Evolutionary conservation across 1,140 invertebrate species (phyloP).

Genomic region (Sitodiplosis mosellana): DNA sequence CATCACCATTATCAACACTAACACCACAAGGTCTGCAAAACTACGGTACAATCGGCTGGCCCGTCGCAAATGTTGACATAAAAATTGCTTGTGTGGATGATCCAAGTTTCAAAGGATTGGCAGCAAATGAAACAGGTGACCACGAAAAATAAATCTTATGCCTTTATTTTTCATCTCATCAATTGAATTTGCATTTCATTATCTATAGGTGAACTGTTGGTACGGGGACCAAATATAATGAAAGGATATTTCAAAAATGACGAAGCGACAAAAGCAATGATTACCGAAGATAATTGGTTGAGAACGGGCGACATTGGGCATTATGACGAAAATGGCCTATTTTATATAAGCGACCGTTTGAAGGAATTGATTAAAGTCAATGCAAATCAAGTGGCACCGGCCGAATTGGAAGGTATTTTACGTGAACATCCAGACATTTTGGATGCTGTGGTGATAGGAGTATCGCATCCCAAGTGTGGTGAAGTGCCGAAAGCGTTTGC

Average conservation of each 20-base stretch:
- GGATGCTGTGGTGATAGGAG: conserved; percentile 70
- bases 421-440: conserved; percentile 49
- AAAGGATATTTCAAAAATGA: conserved; percentile 57
- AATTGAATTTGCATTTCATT: too few relatives aligned
- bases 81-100: conserved; percentile 41
- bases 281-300: conserved; percentile 55
- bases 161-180: too few relatives aligned
- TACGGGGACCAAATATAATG: conserved; percentile 49
- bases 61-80: conserved; percentile 37
- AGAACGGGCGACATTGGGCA: conserved; percentile 68
- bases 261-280: conserved; percentile 45
- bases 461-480: conserved; percentile 48
- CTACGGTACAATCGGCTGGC: conserved; percentile 37
- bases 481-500: conserved; percentile 62
- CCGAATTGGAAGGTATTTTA: conserved; percentile 67
- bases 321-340: conserved; percentile 47
- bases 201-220: conserved; percentile 50
- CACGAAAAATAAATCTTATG: too few relatives aligned
- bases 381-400: conserved; percentile 66
- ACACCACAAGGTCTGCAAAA: conserved; percentile 17
- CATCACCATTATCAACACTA: conserved; percentile 28
- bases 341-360: conserved; percentile 65
- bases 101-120: conserved; percentile 28
- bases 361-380: conserved; percentile 79
- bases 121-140: conserved; percentile 28